These are phyloP conservation scores for Nomia melanderi DNA, from an alignment of 1,140 invertebrate genomes.

Conservation along the genomic window DNA sequence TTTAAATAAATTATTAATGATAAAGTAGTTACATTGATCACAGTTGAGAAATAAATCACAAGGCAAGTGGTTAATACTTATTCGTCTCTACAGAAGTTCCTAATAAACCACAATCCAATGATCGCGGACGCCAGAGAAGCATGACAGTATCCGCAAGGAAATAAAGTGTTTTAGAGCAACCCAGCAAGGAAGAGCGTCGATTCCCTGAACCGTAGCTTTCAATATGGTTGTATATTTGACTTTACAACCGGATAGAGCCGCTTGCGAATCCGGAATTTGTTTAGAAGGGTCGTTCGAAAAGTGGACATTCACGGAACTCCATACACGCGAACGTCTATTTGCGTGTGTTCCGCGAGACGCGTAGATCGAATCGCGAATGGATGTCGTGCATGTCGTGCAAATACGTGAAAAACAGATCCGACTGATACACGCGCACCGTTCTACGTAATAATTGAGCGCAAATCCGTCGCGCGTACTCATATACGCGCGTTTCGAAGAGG, in stretches of 20 bases:
- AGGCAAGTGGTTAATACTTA: too few species aligned
- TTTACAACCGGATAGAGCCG: neutral
- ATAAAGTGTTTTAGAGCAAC: neutral
- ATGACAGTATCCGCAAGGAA: neutral
- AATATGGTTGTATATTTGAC: neutral
- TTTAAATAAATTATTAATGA: too few species aligned
- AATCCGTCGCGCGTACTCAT: neutral
- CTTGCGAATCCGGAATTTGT: neutral
- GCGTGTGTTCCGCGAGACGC: neutral
- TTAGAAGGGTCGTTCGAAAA: neutral
- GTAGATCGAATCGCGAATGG: constrained; percentile 1
- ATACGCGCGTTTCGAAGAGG: too few species aligned
- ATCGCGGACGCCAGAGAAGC: too few species aligned
- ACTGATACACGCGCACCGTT: neutral
- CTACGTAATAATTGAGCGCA: constrained; percentile 12
- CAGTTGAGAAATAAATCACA: too few species aligned
- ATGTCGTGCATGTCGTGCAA: neutral
- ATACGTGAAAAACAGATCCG: neutral
- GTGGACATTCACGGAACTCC: neutral
- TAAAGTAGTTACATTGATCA: too few species aligned
- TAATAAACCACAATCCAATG: too few species aligned
- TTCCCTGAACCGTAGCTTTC: neutral
- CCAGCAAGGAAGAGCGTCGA: neutral
- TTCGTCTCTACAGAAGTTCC: neutral
- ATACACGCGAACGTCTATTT: neutral